Conservation (phyloP, 2,888 invertebrate species). For the Cryptocephalus primarius region DNA sequence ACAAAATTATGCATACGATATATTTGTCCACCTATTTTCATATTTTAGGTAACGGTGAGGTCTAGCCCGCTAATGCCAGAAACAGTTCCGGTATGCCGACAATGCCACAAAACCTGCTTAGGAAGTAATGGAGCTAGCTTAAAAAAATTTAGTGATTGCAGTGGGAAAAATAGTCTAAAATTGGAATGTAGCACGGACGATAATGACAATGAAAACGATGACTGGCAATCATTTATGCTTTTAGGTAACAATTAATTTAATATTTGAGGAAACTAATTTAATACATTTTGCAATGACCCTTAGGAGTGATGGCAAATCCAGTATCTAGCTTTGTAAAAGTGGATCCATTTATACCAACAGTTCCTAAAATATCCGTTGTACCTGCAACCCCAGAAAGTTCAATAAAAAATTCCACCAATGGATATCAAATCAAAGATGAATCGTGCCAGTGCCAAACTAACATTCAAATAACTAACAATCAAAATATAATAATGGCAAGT, state of each 20-base stretch:
- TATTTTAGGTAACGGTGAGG: constrained; percentile 59
- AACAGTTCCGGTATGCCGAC: constrained; percentile 61
- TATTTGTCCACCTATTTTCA: not conserved
- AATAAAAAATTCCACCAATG: constrained; percentile 7
- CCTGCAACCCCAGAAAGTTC: constrained; percentile 25
- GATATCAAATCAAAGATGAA: constrained; percentile 3
- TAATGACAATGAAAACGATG: constrained; percentile 21
- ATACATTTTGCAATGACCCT: not conserved
- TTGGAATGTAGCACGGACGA: constrained; percentile 9
- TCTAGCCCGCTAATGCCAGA: constrained; percentile 65
- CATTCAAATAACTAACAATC: not conserved
- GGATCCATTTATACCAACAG: constrained; percentile 40
- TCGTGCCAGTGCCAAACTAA: constrained; percentile 15
- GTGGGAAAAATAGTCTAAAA: constrained; percentile 4
- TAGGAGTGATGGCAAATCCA: constrained; percentile 47
- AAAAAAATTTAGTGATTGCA: constrained; percentile 21
- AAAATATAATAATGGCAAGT: too few species aligned
- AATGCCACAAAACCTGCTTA: constrained; percentile 69
- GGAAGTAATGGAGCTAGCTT: constrained; percentile 28
- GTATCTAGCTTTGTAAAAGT: constrained; percentile 46
- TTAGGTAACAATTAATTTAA: constrained; percentile 38
- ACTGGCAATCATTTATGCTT: constrained; percentile 54
- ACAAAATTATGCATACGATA: too few species aligned
- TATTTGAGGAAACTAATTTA: not conserved
- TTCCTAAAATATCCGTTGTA: constrained; percentile 21